Percentiles rank a stretch among this genome's conserved stretches.
Conservation (phyloP, 2,888 invertebrate species). For the Thumatha senex region DNA sequence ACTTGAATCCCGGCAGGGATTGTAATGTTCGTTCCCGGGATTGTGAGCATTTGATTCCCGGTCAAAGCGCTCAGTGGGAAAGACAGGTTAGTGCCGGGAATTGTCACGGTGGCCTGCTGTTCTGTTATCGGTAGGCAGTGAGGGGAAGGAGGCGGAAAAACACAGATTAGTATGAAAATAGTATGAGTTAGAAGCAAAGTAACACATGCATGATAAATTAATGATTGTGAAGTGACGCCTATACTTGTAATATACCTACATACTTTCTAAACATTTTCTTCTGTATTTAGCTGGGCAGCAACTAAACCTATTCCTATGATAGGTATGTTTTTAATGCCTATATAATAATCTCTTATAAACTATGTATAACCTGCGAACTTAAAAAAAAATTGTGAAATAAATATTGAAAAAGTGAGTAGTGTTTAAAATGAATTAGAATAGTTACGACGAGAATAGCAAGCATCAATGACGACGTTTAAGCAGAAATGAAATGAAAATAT, state of each 20-base stretch:
- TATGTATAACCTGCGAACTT: not conserved
- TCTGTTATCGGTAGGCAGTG: conserved; percentile 60
- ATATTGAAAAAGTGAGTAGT: no score
- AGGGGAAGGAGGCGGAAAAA: conserved; percentile 59
- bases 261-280: no score
- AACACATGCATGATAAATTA: conserved; percentile 45
- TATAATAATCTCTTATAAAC: not conserved
- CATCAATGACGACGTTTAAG: no score
- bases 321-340: not conserved
- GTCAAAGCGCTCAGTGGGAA: conserved; percentile 81
- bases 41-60: conserved; percentile 78
- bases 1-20: conserved; percentile 53
- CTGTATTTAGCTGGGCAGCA: no score
- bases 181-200: conserved; percentile 56
- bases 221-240: not conserved
- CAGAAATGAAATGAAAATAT: no score
- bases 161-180: conserved; percentile 74
- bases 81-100: conserved; percentile 86
- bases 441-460: no score
- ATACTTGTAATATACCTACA: no score
- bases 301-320: no score
- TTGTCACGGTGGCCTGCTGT: conserved; percentile 82
- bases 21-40: conserved; percentile 82
- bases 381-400: no score
- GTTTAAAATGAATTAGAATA: no score